Evolutionary conservation across 2,888 invertebrate genomes (phyloP).

Genomic region (Lithophane leautieri): DNA sequence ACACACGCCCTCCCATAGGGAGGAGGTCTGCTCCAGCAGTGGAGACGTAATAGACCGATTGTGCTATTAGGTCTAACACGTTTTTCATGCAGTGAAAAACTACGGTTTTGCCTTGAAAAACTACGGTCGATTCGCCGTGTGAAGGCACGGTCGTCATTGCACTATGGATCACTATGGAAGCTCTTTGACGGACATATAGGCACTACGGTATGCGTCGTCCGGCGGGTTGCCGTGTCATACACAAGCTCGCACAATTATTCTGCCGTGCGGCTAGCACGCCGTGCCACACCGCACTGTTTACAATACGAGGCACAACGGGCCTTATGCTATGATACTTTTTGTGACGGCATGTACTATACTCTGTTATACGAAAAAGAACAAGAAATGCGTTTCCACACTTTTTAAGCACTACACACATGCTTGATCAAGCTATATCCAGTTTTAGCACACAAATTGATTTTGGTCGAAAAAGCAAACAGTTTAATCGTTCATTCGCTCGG

Average conservation of each 20-base stretch:
- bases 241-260: too few species aligned
- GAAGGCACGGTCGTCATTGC: too few species aligned
- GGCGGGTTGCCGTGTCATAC: background rate
- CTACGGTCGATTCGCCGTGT: too few species aligned
- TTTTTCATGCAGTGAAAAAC: too few species aligned
- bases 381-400: background rate
- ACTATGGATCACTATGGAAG: too few species aligned
- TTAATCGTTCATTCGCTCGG: slow-evolving; percentile 22
- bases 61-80: too few species aligned
- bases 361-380: background rate
- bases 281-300: background rate
- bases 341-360: too few species aligned
- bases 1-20: background rate
- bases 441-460: slow-evolving; percentile 38
- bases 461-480: slow-evolving; percentile 32
- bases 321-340: background rate
- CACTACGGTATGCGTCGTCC: background rate
- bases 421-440: background rate
- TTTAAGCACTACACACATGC: background rate
- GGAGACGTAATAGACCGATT: background rate
- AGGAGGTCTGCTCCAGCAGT: background rate
- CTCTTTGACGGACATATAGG: too few species aligned
- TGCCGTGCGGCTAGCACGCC: too few species aligned
- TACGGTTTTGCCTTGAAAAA: too few species aligned
- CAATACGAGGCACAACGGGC: too few species aligned